Conservation (phyloP, 2,797 vertebrate species). For the Coccyzus lansbergi region DNA sequence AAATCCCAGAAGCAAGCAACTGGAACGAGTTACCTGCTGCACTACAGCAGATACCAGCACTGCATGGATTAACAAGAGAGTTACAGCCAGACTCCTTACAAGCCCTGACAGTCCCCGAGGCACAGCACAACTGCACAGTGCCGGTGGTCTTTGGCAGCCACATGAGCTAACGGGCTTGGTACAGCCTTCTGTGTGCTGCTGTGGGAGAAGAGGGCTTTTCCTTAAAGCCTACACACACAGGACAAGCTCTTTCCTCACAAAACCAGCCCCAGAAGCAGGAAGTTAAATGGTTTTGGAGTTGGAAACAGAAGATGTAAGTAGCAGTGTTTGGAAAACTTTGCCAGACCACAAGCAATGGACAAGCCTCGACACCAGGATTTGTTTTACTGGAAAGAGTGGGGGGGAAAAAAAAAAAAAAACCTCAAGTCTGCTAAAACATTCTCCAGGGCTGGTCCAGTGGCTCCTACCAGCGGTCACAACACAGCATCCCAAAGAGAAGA, state of each 20-base stretch:
- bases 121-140: neutral
- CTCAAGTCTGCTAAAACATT: constrained; percentile 29
- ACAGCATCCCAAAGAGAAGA: neutral
- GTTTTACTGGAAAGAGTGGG: constrained; percentile 56
- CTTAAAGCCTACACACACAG: neutral
- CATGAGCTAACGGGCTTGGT: neutral
- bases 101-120: neutral
- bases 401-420: no score
- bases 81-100: neutral
- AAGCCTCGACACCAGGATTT: constrained; percentile 61
- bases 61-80: neutral
- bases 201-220: neutral
- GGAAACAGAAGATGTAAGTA: constrained; percentile 54
- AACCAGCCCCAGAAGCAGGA: constrained; percentile 28
- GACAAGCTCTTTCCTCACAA: neutral
- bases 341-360: constrained; percentile 65
- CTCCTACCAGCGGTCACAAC: constrained; percentile 51
- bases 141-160: constrained; percentile 31
- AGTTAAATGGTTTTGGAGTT: neutral
- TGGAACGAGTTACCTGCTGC: constrained; percentile 19
- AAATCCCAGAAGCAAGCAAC: neutral
- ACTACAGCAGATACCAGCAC: neutral
- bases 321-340: constrained; percentile 22
- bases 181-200: neutral
- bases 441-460: constrained; percentile 15